Evolutionary conservation across 2,113 vertebrate genomes (phyloP).

Genomic region (Callospermophilus lateralis): DNA sequence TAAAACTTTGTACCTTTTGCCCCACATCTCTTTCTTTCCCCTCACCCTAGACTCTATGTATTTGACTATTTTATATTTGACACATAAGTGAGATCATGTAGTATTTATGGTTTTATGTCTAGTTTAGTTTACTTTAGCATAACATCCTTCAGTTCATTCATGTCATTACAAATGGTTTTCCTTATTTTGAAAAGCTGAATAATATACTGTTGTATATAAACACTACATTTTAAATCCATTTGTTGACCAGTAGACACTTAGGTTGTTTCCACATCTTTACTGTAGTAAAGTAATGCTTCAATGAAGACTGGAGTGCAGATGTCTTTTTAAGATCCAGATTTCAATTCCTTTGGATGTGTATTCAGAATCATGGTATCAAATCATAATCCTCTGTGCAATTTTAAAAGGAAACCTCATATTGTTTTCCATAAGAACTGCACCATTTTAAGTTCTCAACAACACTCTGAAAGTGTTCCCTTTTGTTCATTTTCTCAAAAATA

Average conservation of each 20-base stretch:
- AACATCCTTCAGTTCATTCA: not conserved
- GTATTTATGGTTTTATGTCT: not conserved
- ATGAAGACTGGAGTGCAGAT: not conserved
- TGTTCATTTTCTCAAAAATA: not conserved
- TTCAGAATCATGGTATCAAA: not conserved
- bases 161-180: not conserved
- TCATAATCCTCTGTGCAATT: not conserved
- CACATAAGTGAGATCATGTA: not conserved
- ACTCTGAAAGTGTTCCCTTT: not conserved
- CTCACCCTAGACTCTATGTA: not conserved
- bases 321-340: not conserved
- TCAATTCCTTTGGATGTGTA: not conserved
- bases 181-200: not conserved
- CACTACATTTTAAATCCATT: not conserved
- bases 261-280: not conserved
- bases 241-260: not conserved
- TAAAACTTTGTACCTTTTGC: not conserved
- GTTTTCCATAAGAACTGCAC: not conserved
- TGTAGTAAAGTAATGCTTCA: not conserved
- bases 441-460: not conserved
- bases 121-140: too few species aligned
- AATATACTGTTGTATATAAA: not conserved
- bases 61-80: not conserved
- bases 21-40: not conserved
- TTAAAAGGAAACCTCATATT: not conserved